Evolutionary conservation across 2,888 invertebrate species (phyloP).

Genomic region (Acrobasis suavella): DNA sequence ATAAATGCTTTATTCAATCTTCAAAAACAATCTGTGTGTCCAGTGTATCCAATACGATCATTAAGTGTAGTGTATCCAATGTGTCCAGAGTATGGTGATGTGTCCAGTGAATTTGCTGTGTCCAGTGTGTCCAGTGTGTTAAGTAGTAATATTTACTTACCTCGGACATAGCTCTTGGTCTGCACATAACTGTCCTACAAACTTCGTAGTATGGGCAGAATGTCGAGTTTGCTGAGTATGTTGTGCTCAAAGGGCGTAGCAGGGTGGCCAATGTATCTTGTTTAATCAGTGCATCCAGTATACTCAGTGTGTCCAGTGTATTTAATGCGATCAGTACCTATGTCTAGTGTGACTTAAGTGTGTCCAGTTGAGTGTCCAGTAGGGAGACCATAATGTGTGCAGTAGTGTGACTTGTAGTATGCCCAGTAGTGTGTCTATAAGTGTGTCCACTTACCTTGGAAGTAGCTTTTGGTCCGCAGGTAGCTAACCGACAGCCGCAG

Average conservation of each 20-base stretch:
- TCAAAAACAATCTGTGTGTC: too few species aligned
- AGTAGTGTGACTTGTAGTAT: neutral
- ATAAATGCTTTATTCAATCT: too few species aligned
- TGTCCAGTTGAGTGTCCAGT: too few species aligned
- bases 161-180: conserved; percentile 99
- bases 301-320: neutral
- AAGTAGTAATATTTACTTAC: too few species aligned
- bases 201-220: too few species aligned
- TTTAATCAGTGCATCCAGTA: conserved; percentile 91
- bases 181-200: too few species aligned
- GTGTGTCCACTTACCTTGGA: conserved; percentile 92
- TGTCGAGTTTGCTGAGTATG: conserved; percentile 97
- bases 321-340: too few species aligned
- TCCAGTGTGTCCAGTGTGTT: conserved; percentile 68
- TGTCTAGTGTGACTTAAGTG: too few species aligned
- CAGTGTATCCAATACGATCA: too few species aligned
- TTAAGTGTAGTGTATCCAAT: too few species aligned
- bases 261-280: conserved; percentile 97
- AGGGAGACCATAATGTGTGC: neutral
- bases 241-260: conserved; percentile 98
- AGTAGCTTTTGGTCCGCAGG: conserved; percentile 99
- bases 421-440: neutral
- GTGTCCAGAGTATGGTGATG: too few species aligned
- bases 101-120: conserved; percentile 73
- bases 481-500: conserved; percentile 98